phyloP scores from a whole-genome alignment of 2,797 vertebrate genomes.

The Sebastes itinus region DNA sequence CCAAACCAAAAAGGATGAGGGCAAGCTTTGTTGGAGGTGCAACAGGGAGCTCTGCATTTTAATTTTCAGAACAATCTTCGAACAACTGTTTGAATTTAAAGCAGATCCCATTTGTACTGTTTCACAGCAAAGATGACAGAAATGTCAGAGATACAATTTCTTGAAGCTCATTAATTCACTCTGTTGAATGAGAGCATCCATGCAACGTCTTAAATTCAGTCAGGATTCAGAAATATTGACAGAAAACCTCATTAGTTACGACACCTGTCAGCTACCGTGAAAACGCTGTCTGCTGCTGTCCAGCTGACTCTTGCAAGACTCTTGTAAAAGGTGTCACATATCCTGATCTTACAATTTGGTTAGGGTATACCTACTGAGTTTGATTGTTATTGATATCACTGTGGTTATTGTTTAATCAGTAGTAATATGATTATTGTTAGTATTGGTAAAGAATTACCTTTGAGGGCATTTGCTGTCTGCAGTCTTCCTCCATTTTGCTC shows the following conservation, averaged over 20 bases:
- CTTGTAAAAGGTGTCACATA: background rate
- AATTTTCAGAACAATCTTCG: background rate
- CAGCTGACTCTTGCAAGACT: background rate
- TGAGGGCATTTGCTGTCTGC: constrained; percentile 63
- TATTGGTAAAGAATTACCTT: constrained; percentile 34
- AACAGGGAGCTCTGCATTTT: background rate
- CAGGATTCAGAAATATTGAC: background rate
- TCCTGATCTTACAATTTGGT: no score
- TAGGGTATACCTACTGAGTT: no score
- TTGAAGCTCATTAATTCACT: background rate
- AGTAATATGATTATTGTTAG: background rate
- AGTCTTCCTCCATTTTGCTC: constrained; percentile 81
- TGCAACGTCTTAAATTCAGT: no score
- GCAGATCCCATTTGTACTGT: background rate
- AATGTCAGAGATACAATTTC: background rate
- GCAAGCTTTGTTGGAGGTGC: background rate
- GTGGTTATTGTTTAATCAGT: background rate
- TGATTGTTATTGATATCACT: background rate
- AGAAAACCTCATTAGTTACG: background rate
- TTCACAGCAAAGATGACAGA: background rate
- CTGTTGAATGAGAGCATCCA: background rate
- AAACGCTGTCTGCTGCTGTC: background rate
- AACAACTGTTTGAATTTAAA: background rate
- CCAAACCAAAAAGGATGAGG: background rate
- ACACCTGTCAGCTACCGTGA: background rate